phyloP scores from a whole-genome alignment of 2,113 vertebrate species.

The Boleophthalmus pectinirostris region DNA sequence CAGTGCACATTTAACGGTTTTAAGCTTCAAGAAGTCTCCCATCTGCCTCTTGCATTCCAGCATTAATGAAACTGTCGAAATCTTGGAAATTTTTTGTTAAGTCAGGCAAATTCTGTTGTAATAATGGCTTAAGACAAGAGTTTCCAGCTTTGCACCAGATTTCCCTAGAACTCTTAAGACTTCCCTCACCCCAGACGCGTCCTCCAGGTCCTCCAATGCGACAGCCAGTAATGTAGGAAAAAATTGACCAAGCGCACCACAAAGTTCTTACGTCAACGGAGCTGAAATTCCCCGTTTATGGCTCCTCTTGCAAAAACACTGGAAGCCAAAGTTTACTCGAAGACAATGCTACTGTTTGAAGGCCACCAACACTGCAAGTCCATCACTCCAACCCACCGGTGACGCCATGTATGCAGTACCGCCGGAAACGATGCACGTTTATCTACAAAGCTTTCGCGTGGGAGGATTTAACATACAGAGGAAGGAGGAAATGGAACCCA shows the following conservation, averaged over 20 bases:
- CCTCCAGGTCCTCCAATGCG: no score
- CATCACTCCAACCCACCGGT: neutral
- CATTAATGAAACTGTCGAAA: neutral
- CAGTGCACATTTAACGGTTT: no score
- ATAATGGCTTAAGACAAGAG: neutral
- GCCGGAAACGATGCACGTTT: conserved; percentile 24
- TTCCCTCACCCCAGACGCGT: neutral
- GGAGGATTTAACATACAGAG: conserved; percentile 26
- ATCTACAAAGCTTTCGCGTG: conserved; percentile 11
- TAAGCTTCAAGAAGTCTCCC: neutral
- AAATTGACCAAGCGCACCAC: no score
- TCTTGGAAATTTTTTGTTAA: neutral
- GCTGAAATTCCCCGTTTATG: neutral
- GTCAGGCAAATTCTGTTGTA: neutral
- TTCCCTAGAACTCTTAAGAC: neutral
- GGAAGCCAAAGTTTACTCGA: neutral
- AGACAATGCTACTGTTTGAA: conserved; percentile 5
- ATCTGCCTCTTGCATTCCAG: no score
- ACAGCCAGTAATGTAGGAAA: no score
- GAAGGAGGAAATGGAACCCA: conserved; percentile 43
- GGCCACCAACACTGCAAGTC: neutral
- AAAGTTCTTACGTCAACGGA: neutral
- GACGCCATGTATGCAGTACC: neutral
- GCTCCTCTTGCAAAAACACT: neutral
- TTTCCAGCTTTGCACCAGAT: neutral